Evolutionary conservation across 2,888 invertebrate genomes (phyloP), one percentile per base, ranked within the genome.

Genomic region (Perizoma flavofasciatum): DNA sequence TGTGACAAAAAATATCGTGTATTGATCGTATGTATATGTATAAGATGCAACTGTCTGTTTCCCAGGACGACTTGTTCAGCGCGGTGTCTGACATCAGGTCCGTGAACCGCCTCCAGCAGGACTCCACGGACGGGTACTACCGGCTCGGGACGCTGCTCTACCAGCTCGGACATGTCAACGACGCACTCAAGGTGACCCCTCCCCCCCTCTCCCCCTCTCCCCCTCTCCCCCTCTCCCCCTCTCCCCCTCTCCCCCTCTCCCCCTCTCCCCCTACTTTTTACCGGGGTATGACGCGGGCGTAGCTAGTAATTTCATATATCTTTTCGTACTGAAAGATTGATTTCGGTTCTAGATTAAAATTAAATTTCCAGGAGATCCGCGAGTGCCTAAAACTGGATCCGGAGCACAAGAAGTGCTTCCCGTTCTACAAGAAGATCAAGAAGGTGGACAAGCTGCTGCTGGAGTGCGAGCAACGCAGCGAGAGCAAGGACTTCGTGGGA

Each of bases 381-480:
- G 99, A 99, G 85, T 99, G 99, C 84, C 93, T 99, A 11, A 98
- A 97, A 82, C 92, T 99, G 45, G 99, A 99, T 86, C 99, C 99
- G 0, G 99, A 99, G 75, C 98, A 99, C 89, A 98, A 98, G 88
- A 94, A 96, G 74, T 99, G 99, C 86, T 98, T 98, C 87, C 95
- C 97, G 22, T 96, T 98, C 78, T 99, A 99, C 92, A 99, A 99
- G 85, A 97, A 97, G 82, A 93, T 99, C 39, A 98, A 98, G 83
- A 98, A 98, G 82, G 94, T 99, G 9, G 97, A 97, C 68, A 98
- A 98, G 81, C 90, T 95, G 59, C 82, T 97, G 57, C 82, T 88
- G 33, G 94, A 95, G 33, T 95, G 96, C 7, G 95, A 96, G 74
- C 82, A 88, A 50, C 84, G 93, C 4, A 89, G 94, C 37, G 94